Evolutionary conservation across 2,888 invertebrate genomes (phyloP).

Genomic region (Polietes domitor): DNA sequence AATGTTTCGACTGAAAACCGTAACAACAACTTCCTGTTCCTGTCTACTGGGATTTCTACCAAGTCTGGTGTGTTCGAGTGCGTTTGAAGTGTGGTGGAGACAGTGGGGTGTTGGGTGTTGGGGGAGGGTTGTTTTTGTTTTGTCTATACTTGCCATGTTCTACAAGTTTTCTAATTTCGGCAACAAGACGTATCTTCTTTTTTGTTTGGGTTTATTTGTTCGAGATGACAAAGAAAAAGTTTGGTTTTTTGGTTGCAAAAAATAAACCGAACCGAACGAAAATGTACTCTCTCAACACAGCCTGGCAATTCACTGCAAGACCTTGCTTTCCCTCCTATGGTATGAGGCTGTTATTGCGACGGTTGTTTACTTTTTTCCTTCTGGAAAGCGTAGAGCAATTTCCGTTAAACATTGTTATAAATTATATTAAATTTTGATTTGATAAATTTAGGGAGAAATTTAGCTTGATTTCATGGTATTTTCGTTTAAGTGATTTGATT

Average conservation of each 20-base stretch:
- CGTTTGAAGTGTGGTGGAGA: not conserved
- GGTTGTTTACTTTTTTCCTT: constrained; percentile 57
- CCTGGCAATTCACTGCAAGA: constrained; percentile 25
- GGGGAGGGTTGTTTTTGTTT: constrained; percentile 69
- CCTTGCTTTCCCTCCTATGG: constrained; percentile 23
- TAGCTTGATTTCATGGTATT: constrained; percentile 58
- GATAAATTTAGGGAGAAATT: constrained; percentile 35
- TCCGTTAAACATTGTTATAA: constrained; percentile 79
- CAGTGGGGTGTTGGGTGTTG: not conserved
- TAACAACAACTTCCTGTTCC: constrained; percentile 76
- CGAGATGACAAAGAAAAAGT: constrained; percentile 50
- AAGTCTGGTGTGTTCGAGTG: not conserved
- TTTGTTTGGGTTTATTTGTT: constrained; percentile 18
- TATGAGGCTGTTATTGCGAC: constrained; percentile 34
- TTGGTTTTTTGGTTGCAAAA: constrained; percentile 11
- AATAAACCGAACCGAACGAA: not conserved
- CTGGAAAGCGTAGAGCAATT: constrained; percentile 71
- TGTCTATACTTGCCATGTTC: constrained; percentile 60
- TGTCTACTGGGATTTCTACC: constrained; percentile 75
- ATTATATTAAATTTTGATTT: constrained; percentile 76
- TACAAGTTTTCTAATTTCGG: constrained; percentile 67
- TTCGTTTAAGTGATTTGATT: constrained; percentile 54
- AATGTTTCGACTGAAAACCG: constrained; percentile 42
- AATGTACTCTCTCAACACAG: constrained; percentile 36
- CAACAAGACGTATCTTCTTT: constrained; percentile 57